Conservation (phyloP, 1,140 invertebrate species). For the Bombus terrestris region DNA sequence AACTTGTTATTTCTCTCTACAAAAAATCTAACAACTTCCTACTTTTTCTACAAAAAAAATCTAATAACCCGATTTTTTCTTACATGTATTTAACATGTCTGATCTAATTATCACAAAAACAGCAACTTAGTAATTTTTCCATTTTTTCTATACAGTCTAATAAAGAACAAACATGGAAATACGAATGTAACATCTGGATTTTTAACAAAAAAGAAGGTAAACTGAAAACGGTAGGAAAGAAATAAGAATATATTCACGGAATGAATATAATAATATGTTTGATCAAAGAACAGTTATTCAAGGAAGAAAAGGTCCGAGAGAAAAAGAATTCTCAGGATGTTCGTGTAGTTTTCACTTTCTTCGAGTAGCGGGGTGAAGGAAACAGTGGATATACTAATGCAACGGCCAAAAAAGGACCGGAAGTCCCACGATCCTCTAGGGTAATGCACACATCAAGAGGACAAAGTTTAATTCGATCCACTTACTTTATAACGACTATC, state of each 20-base stretch:
- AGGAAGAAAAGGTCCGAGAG: neutral
- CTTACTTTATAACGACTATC: conserved; percentile 32
- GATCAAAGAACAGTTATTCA: neutral
- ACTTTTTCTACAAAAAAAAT: neutral
- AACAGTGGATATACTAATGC: conserved; percentile 15
- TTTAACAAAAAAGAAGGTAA: neutral
- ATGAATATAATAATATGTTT: neutral
- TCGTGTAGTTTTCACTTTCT: neutral
- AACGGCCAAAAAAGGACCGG: conserved; percentile 27
- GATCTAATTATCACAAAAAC: neutral
- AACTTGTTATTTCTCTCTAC: neutral
- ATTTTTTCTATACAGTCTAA: neutral
- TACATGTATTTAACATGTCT: neutral
- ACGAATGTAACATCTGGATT: neutral
- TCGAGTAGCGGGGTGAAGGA: neutral
- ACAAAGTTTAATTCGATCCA: conserved; percentile 46
- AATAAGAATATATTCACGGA: neutral
- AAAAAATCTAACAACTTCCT: neutral
- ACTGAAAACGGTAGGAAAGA: neutral
- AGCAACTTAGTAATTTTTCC: too few species aligned
- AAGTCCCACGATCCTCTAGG: conserved; percentile 43
- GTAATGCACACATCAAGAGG: conserved; percentile 7
- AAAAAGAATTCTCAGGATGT: neutral
- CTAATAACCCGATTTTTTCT: too few species aligned
- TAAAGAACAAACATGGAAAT: neutral